phyloP scores from a whole-genome alignment of 2,113 vertebrate genomes.

The Tetrao urogallus region DNA sequence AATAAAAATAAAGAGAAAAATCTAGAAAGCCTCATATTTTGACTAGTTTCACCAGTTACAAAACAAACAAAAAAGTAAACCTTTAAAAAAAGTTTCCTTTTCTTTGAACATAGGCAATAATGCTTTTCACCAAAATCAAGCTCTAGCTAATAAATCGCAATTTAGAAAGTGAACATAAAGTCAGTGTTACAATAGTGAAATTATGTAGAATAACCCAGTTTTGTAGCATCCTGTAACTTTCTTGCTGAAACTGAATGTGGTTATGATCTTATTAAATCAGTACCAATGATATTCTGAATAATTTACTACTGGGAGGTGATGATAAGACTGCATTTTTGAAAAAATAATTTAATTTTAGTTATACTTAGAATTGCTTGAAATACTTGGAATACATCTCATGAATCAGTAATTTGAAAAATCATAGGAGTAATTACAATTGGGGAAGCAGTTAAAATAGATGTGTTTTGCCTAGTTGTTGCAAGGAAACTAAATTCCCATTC shows the following conservation, averaged over 20 bases:
- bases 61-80: no score
- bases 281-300: slow-evolving; percentile 45
- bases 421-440: slow-evolving; percentile 42
- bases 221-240: neutral
- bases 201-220: neutral
- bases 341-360: slow-evolving; percentile 1
- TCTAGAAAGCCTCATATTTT: neutral
- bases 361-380: neutral
- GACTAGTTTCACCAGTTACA: neutral
- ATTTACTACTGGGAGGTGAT: slow-evolving; percentile 5
- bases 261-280: slow-evolving; percentile 45
- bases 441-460: slow-evolving; percentile 47
- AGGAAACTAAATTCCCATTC: slow-evolving; percentile 4
- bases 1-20: neutral
- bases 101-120: neutral
- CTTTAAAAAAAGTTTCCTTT: neutral
- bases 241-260: neutral
- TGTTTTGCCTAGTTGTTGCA: neutral
- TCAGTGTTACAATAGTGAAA: neutral
- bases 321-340: neutral
- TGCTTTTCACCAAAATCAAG: neutral
- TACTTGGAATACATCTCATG: slow-evolving; percentile 47
- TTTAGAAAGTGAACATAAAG: neutral
- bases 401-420: neutral
- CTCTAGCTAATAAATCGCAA: neutral